Evolutionary conservation across 2,113 vertebrate genomes (phyloP).

Genomic region (Crotophaga sulcirostris): DNA sequence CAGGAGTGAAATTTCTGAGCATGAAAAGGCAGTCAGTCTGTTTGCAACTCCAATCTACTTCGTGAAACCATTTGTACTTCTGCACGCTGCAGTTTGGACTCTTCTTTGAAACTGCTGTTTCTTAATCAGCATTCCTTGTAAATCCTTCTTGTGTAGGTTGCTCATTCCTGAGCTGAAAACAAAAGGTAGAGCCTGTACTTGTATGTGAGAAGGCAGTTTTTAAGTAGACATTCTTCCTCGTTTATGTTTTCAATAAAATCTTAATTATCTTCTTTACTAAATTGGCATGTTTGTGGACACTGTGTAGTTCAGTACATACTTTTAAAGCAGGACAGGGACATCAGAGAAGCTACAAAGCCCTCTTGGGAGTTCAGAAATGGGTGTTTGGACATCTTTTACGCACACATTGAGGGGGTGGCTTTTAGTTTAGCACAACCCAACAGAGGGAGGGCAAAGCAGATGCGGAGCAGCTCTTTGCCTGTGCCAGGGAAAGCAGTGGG

Average conservation of each 20-base stretch:
- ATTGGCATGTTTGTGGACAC: background rate
- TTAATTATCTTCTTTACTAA: constrained; percentile 23
- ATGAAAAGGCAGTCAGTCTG: background rate
- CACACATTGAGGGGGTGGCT: background rate
- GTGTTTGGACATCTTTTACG: background rate
- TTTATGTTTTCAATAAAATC: constrained; percentile 31
- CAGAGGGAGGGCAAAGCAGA: background rate
- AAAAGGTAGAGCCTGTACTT: background rate
- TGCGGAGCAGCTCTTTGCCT: rapidly evolving
- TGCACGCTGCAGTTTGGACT: background rate
- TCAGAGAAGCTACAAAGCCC: background rate
- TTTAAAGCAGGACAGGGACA: background rate
- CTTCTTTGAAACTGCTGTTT: background rate
- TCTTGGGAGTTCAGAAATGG: background rate
- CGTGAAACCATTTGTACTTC: background rate
- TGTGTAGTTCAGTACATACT: background rate
- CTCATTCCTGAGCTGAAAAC: background rate
- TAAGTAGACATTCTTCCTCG: background rate
- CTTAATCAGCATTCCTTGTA: background rate
- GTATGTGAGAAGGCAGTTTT: rapidly evolving
- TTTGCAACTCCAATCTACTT: background rate
- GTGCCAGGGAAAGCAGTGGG: background rate
- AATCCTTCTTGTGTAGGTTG: background rate
- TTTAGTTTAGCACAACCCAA: background rate
- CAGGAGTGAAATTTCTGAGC: background rate